These are phyloP conservation scores for Scyliorhinus canicula DNA, from an alignment of 2,797 vertebrate species.

Conservation along the genomic window DNA sequence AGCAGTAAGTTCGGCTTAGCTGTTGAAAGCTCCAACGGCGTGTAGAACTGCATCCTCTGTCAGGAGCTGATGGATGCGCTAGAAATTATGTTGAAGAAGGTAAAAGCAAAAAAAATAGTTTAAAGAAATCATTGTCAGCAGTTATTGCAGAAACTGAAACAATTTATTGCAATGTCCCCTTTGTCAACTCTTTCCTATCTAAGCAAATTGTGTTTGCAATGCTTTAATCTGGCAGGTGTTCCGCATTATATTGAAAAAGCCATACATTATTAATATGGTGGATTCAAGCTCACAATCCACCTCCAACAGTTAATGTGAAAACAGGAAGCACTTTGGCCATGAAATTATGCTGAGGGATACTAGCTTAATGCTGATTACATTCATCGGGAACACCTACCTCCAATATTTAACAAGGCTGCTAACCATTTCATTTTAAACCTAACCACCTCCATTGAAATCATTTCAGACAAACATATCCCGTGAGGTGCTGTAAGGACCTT, in stretches of 20 bases:
- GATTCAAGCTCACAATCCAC: too few relatives aligned
- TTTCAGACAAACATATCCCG: background rate
- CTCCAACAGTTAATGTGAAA: background rate
- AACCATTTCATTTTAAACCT: background rate
- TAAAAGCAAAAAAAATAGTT: background rate
- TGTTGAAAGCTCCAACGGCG: background rate
- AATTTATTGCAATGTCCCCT: background rate
- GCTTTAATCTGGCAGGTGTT: background rate
- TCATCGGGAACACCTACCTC: background rate
- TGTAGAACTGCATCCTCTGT: background rate
- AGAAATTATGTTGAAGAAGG: background rate
- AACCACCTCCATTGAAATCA: background rate
- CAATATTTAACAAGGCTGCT: background rate
- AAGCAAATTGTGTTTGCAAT: background rate
- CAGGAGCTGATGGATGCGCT: background rate
- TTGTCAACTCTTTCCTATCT: background rate
- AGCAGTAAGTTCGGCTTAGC: too few relatives aligned
- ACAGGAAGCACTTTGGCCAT: background rate
- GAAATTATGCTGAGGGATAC: background rate
- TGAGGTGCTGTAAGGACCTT: background rate
- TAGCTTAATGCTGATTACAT: background rate
- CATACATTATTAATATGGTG: background rate
- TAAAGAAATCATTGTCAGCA: background rate
- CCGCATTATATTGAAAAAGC: background rate
- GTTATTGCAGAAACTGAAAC: background rate